A percentile compares a stretch with the other conserved stretches of the same genome.
These are phyloP conservation scores for Cirrhinus molitorella DNA, from an alignment of 2,797 vertebrate species.

Conservation along the genomic window DNA sequence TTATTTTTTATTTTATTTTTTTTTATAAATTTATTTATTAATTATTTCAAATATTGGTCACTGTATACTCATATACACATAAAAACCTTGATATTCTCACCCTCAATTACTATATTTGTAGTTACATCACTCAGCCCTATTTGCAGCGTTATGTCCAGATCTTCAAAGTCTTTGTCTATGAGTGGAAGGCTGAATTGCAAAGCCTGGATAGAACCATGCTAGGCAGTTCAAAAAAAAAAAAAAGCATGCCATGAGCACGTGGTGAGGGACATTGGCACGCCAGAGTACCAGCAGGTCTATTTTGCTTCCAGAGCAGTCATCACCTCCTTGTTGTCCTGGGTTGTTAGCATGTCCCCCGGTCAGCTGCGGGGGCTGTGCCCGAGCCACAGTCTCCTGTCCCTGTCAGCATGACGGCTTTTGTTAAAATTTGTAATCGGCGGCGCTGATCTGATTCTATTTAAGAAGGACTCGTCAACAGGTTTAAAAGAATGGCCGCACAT, in stretches of 20 bases:
- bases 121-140: background rate
- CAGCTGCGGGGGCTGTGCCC: slow-evolving; percentile 71
- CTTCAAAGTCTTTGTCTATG: slow-evolving; percentile 17
- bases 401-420: slow-evolving; percentile 76
- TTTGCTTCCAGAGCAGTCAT: slow-evolving; percentile 78
- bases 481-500: slow-evolving; percentile 71
- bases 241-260: slow-evolving; percentile 30
- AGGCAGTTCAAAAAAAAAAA: slow-evolving; percentile 52
- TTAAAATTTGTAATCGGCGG: slow-evolving; percentile 75
- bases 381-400: slow-evolving; percentile 66
- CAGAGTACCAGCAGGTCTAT: slow-evolving; percentile 73
- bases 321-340: slow-evolving; percentile 77
- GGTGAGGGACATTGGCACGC: slow-evolving; percentile 52
- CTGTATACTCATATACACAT: background rate
- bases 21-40: too few species aligned
- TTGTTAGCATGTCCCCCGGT: slow-evolving; percentile 78
- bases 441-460: slow-evolving; percentile 79
- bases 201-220: slow-evolving; percentile 36
- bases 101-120: background rate
- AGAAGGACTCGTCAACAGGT: slow-evolving; percentile 76
- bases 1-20: too few species aligned
- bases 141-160: background rate
- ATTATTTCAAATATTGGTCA: too few species aligned
- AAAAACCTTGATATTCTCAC: background rate
- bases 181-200: slow-evolving; percentile 37